Evolutionary conservation across 2,888 invertebrate genomes (phyloP), one percentile per base, ranked within the genome.

Genomic region (Aporophyla nigra): DNA sequence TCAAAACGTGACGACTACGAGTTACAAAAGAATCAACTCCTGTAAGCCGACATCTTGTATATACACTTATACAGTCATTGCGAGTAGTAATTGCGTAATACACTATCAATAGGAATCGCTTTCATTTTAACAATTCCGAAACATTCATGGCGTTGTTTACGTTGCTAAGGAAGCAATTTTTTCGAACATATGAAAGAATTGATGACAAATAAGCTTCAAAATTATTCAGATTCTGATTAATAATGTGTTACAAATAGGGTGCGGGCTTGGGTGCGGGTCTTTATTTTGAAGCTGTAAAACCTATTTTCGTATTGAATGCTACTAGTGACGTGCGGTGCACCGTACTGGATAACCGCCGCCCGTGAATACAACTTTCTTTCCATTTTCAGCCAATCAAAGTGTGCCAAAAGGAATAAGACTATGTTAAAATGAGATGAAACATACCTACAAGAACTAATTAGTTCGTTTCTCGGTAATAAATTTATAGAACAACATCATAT

Each of bases 371-470:
- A 74, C 24, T n/a, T 63, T 16, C 10, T 16, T 58, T 76, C 5
- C 12, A 33, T 59, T 76, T 56, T 19, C 33, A 43, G n/a, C 43
- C 51, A 58, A 53, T 33, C 33, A 65, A 27, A 24, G 54, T 21
- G 6, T 21, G 46, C 33, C 27, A 53, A 53, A 53, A 21, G 16
- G 19, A 74, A 21, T 21, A 61, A 43, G 49, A 27, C 9, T 16
- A 16, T 53, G 43, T 40, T n/a, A 56, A 56, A 56, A 63, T 27
- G 40, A 63, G 27, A 65, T 51, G n/a, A 0, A 63, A 63, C 5
- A 40, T 75, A 72, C 27, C 19, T 62, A 49, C 49, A 46, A 61
- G 10, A 53, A n/a, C 12, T 58, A 65, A 76, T 65, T 27, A 76
- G 43, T 65, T 76, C 16, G 40, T 43, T 75, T 51, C 76, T 63